Conservation (phyloP, 2,113 vertebrate species). For the Oncorhynchus nerka region DNA sequence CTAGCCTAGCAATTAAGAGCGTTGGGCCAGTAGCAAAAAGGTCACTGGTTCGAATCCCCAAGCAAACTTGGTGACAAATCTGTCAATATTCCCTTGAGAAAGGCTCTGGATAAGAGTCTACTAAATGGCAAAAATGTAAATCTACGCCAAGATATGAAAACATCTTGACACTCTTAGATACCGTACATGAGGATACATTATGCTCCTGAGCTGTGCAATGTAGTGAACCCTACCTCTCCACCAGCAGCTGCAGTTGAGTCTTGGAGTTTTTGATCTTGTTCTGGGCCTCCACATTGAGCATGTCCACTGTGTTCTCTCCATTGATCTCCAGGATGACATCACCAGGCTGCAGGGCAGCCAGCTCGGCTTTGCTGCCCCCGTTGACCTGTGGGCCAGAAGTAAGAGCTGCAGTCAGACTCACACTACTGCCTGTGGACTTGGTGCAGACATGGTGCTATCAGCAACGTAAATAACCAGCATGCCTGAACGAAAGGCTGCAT, state of each 20-base stretch:
- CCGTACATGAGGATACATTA: neutral
- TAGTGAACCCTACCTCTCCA: constrained; percentile 78
- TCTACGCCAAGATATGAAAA: neutral
- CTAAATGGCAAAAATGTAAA: neutral
- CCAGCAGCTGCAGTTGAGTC: constrained; percentile 77
- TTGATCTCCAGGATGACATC: constrained; percentile 90
- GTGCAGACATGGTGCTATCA: neutral
- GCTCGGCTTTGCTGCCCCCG: constrained; percentile 80
- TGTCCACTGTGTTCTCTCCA: constrained; percentile 76
- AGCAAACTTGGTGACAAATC: too few relatives aligned
- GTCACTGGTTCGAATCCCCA: too few relatives aligned
- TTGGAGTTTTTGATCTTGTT: constrained; percentile 89
- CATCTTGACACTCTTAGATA: neutral
- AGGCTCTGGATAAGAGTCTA: too few relatives aligned
- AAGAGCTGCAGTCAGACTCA: constrained; percentile 16
- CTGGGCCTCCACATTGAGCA: constrained; percentile 92
- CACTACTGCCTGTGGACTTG: neutral
- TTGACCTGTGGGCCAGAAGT: constrained; percentile 74
- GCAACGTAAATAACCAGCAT: neutral
- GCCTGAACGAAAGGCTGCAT: constrained; percentile 3
- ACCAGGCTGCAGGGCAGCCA: constrained; percentile 79
- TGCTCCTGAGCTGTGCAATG: neutral
- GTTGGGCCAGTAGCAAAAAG: too few relatives aligned
- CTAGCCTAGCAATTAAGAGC: too few relatives aligned
- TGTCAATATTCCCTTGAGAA: too few relatives aligned